Conservation (phyloP, 2,888 invertebrate genomes). For the Deilephila porcellus region DNA sequence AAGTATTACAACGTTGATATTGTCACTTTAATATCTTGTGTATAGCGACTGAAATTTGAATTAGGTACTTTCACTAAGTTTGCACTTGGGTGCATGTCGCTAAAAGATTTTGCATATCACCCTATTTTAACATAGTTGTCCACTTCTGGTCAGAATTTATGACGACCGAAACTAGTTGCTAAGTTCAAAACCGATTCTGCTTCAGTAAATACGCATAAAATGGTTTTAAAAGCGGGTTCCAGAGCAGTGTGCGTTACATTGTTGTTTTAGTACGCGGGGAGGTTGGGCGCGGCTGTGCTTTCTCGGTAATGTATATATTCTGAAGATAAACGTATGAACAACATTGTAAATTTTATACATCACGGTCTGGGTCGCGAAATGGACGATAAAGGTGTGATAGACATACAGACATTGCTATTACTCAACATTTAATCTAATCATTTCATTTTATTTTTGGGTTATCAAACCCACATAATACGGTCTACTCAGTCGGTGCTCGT, state of each 20-base stretch:
- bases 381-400: conserved; percentile 45
- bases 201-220: conserved; percentile 19
- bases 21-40: no score
- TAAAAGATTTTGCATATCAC: not conserved
- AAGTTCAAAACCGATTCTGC: conserved; percentile 21
- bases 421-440: not conserved
- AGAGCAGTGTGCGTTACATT: conserved; percentile 42
- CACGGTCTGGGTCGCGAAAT: conserved; percentile 34
- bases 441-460: not conserved
- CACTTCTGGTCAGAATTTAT: not conserved
- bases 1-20: no score
- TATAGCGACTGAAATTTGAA: no score
- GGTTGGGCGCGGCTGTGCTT: conserved; percentile 27
- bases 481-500: no score
- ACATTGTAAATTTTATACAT: conserved; percentile 44
- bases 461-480: no score
- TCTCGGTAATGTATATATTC: conserved; percentile 40
- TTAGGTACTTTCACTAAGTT: no score
- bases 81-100: no score
- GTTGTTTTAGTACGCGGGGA: conserved; percentile 42
- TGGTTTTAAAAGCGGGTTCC: conserved; percentile 43
- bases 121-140: not conserved
- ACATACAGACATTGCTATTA: conserved; percentile 31
- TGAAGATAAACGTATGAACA: conserved; percentile 47
- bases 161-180: not conserved